Conservation (phyloP, 2,888 invertebrate genomes). For the Cephus runcator region DNA sequence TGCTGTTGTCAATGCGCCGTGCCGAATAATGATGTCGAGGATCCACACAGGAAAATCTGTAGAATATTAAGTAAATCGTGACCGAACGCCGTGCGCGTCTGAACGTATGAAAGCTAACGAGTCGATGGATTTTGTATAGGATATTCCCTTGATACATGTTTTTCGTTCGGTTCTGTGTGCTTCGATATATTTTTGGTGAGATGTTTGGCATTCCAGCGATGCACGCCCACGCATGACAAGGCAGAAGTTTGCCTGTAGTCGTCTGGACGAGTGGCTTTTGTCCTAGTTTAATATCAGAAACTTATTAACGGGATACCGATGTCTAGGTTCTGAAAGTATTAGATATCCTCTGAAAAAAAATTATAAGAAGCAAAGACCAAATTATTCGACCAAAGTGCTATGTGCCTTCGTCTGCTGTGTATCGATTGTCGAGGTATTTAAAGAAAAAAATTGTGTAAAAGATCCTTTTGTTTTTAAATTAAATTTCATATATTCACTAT, state of each 20-base stretch:
- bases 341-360: neutral
- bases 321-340: neutral
- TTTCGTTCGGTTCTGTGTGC: constrained; percentile 14
- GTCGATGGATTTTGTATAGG: neutral
- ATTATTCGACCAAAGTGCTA: constrained; percentile 55
- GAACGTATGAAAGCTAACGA: neutral
- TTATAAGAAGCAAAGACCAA: neutral
- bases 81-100: neutral
- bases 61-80: neutral
- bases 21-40: neutral
- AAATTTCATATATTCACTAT: neutral
- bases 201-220: constrained; percentile 21
- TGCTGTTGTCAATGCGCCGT: neutral
- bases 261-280: neutral
- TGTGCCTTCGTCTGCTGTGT: constrained; percentile 69
- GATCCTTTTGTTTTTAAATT: neutral
- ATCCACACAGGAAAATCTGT: neutral
- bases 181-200: constrained; percentile 20
- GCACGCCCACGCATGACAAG: constrained; percentile 22
- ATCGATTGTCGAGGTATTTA: constrained; percentile 70
- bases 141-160: constrained; percentile 1
- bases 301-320: neutral
- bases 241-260: constrained; percentile 9
- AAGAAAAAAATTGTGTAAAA: neutral
- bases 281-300: neutral